Conservation (phyloP, 2,888 invertebrate genomes). For the Sarcophaga variegata region DNA sequence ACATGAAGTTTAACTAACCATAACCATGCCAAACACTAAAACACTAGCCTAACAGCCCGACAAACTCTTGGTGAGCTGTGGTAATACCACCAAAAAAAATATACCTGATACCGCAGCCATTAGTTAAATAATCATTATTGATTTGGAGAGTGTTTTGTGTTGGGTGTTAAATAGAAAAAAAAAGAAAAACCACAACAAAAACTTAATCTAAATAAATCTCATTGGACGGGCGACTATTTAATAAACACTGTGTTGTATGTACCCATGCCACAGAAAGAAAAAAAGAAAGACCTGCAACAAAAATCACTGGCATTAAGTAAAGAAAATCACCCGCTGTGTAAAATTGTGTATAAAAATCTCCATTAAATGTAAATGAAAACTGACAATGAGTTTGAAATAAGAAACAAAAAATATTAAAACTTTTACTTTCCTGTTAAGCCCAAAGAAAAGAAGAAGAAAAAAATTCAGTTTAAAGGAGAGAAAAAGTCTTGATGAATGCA, state of each 20-base stretch:
- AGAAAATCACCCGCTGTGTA: conserved; percentile 60
- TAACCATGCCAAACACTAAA: conserved; percentile 38
- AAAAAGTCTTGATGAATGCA: not conserved
- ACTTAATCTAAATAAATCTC: conserved; percentile 46
- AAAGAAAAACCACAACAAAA: not conserved
- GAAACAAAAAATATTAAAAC: conserved; percentile 27
- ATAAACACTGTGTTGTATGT: conserved; percentile 22
- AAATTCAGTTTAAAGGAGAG: not conserved
- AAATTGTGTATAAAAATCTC: conserved; percentile 35
- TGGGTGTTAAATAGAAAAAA: conserved; percentile 25
- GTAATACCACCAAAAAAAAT: conserved; percentile 12
- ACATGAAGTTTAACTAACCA: conserved; percentile 65
- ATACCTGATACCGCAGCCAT: conserved; percentile 20
- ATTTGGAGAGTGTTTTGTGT: conserved; percentile 36
- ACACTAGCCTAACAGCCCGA: not conserved
- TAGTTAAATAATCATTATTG: conserved; percentile 60
- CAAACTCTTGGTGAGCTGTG: conserved; percentile 30
- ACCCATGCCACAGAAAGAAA: conserved; percentile 13
- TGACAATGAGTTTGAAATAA: conserved; percentile 42
- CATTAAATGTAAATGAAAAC: conserved; percentile 25
- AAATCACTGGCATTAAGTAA: not conserved
- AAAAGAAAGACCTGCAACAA: not conserved
- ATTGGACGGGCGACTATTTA: conserved; percentile 1
- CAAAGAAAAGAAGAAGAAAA: not conserved
- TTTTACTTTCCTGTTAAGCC: conserved; percentile 64